Evolutionary conservation across 2,113 vertebrate species (phyloP).

Genomic region (Scytalopus superciliaris): DNA sequence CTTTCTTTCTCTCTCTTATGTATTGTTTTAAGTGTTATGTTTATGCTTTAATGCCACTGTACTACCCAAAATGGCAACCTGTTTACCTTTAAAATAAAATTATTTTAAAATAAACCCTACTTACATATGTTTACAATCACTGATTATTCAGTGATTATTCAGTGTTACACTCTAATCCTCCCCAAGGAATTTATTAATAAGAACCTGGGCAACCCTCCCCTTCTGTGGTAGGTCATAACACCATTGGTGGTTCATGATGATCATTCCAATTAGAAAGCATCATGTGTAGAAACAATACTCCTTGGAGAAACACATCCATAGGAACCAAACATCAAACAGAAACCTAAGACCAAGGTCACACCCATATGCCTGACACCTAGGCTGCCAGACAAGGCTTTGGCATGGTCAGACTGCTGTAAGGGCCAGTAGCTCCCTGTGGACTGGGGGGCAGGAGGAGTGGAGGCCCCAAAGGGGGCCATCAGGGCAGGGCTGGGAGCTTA

Average conservation of each 20-base stretch:
- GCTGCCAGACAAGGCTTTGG: not conserved
- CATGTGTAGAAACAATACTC: not conserved
- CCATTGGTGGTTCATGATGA: not conserved
- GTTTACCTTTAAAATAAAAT: too few relatives aligned
- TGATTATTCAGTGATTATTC: too few relatives aligned
- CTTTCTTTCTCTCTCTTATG: too few relatives aligned
- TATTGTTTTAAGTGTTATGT: too few relatives aligned
- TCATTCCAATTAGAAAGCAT: not conserved
- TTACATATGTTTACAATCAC: too few relatives aligned
- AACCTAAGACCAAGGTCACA: not conserved
- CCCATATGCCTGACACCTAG: fast-evolving
- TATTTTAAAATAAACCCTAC: too few relatives aligned
- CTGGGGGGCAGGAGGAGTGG: fast-evolving
- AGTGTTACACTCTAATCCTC: too few relatives aligned
- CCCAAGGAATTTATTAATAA: too few relatives aligned
- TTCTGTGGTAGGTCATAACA: too few relatives aligned
- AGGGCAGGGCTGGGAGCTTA: not conserved
- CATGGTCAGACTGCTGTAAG: not conserved
- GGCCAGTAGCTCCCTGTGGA: not conserved
- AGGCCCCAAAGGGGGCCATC: fast-evolving
- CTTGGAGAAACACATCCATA: not conserved
- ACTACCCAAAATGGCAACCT: too few relatives aligned
- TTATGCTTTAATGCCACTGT: too few relatives aligned
- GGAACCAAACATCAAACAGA: not conserved
- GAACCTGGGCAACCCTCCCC: too few relatives aligned